A percentile compares a stretch with the other conserved stretches of the same genome.
Conservation (phyloP, 2,113 vertebrate genomes). For the Cephalopterus ornatus region DNA sequence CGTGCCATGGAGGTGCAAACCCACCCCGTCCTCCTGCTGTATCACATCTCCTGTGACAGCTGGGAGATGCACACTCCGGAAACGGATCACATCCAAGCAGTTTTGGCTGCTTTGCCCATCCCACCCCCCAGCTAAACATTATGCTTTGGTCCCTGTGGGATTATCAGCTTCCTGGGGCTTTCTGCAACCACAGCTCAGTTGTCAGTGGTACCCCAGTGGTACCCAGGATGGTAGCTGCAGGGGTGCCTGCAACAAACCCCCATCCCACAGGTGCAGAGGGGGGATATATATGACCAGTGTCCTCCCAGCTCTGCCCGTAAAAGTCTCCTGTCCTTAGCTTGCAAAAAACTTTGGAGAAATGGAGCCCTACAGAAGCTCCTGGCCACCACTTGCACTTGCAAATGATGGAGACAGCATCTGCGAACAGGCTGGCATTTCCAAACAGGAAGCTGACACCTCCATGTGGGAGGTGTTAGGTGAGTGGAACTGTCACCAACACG, state of each 20-base stretch:
- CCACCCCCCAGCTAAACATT: not conserved
- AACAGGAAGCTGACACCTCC: not conserved
- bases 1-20: not conserved
- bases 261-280: fast-evolving
- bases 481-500: not conserved
- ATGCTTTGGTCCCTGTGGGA: not conserved
- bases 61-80: conserved; percentile 59
- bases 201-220: not conserved
- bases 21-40: conserved; percentile 47
- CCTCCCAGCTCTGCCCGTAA: fast-evolving
- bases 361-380: not conserved
- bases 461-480: not conserved
- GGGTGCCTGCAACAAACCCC: not conserved
- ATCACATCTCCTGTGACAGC: conserved; percentile 61
- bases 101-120: not conserved
- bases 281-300: fast-evolving
- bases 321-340: fast-evolving
- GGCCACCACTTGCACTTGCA: not conserved
- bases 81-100: conserved; percentile 28
- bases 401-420: not conserved
- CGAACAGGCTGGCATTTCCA: fast-evolving
- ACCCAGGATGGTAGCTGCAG: fast-evolving
- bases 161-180: fast-evolving
- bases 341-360: not conserved
- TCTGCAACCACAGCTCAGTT: fast-evolving